phyloP scores from a whole-genome alignment of 2,888 invertebrate genomes.

The Chouioia cunea region DNA sequence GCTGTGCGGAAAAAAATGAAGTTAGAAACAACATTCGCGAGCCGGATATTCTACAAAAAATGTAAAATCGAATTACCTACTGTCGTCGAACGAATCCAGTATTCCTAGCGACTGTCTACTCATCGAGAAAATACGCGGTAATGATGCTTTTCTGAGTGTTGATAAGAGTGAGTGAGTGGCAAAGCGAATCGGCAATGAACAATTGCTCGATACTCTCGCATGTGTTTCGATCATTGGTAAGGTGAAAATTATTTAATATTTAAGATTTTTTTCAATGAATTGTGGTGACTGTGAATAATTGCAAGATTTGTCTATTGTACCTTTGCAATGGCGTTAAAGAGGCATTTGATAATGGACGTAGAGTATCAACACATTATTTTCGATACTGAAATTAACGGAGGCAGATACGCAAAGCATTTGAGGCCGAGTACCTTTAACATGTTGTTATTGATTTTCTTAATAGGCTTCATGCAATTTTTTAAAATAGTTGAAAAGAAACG shows the following conservation, averaged over 20 bases:
- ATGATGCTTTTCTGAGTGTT: slow-evolving; percentile 23
- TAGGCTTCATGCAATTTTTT: slow-evolving; percentile 32
- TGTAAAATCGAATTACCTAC: slow-evolving; percentile 25
- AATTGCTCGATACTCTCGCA: slow-evolving; percentile 32
- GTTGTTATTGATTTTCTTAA: slow-evolving; percentile 45
- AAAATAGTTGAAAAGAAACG: slow-evolving; percentile 21
- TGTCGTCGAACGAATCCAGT: slow-evolving; percentile 33
- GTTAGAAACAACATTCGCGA: slow-evolving; percentile 22
- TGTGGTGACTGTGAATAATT: slow-evolving; percentile 22
- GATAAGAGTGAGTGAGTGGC: slow-evolving; percentile 8
- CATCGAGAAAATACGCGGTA: neutral
- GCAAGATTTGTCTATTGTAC: slow-evolving; percentile 26
- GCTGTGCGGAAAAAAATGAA: slow-evolving; percentile 39
- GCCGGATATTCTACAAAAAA: slow-evolving; percentile 18
- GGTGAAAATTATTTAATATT: slow-evolving; percentile 31
- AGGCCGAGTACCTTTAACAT: slow-evolving; percentile 45
- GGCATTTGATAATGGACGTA: slow-evolving; percentile 39
- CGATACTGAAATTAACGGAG: slow-evolving; percentile 43
- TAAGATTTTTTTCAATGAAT: slow-evolving; percentile 22
- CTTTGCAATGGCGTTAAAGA: slow-evolving; percentile 35
- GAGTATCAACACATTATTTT: slow-evolving; percentile 46
- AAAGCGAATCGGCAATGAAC: neutral
- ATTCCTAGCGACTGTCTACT: slow-evolving; percentile 27
- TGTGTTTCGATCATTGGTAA: slow-evolving; percentile 30
- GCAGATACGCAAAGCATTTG: slow-evolving; percentile 43